Percentiles rank a stretch among this genome's conserved stretches.
phyloP scores from a whole-genome alignment of 2,797 vertebrate genomes.

The Phaenicophaeus curvirostris region DNA sequence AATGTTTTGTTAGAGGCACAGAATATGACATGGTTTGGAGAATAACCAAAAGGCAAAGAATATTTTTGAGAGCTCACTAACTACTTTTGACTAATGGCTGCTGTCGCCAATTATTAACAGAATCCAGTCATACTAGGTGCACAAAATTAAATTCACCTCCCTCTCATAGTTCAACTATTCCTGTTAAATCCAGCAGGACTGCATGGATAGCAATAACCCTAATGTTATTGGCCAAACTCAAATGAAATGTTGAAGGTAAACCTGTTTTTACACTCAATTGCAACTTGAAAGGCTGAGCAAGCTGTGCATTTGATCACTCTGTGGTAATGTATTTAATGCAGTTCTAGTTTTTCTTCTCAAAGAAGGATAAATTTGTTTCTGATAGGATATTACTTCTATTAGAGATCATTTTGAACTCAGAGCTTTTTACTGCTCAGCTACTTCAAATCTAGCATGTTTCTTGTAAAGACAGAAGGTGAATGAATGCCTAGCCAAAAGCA shows the following conservation, averaged over 20 bases:
- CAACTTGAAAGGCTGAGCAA: background rate
- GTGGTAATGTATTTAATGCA: background rate
- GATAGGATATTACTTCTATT: background rate
- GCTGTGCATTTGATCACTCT: background rate
- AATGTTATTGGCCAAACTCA: background rate
- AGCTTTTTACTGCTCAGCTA: background rate
- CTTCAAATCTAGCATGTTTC: background rate
- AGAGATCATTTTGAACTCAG: background rate
- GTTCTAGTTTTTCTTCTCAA: background rate
- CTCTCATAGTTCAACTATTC: background rate
- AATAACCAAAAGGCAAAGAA: background rate
- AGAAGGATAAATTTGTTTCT: background rate
- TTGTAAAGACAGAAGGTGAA: background rate
- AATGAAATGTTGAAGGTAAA: background rate
- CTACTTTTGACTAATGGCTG: background rate
- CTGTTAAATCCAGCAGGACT: background rate
- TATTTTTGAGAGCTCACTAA: background rate
- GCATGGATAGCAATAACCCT: background rate
- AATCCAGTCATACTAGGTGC: background rate
- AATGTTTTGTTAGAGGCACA: background rate
- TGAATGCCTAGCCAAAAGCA: background rate
- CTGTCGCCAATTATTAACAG: background rate
- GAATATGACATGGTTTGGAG: background rate
- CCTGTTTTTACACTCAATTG: background rate
- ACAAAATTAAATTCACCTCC: background rate